Percentiles rank a stretch among this genome's conserved stretches.
Conservation (phyloP, 2,888 invertebrate species). For the Caenorhabditis sp. region DNA sequence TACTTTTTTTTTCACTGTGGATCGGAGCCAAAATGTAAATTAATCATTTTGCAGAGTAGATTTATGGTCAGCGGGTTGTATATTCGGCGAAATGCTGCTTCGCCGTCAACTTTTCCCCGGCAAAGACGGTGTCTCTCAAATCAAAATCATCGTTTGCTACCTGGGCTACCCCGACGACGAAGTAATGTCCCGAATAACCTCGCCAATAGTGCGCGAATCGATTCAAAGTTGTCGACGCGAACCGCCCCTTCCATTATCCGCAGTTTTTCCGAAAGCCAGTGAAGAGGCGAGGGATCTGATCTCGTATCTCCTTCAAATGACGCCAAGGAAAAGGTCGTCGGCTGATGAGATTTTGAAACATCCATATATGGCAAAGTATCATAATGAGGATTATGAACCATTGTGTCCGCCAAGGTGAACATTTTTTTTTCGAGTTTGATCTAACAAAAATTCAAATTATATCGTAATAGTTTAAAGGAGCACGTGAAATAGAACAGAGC, state of each 20-base stretch:
- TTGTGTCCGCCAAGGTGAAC: constrained; percentile 53
- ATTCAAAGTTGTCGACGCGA: constrained; percentile 63
- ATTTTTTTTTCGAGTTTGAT: background rate
- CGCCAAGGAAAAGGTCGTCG: constrained; percentile 72
- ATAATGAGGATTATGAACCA: constrained; percentile 73
- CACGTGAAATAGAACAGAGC: too few species aligned
- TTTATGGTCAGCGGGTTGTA: constrained; percentile 75
- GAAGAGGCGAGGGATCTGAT: constrained; percentile 69
- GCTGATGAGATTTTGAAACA: constrained; percentile 73
- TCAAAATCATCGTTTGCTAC: constrained; percentile 73
- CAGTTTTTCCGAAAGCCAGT: constrained; percentile 72
- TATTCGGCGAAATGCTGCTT: constrained; percentile 74
- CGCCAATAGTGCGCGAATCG: constrained; percentile 71
- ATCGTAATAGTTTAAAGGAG: too few species aligned
- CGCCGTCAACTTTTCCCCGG: constrained; percentile 74
- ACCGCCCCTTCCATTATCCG: constrained; percentile 70
- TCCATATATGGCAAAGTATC: constrained; percentile 73
- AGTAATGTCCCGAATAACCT: constrained; percentile 68
- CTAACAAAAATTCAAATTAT: too few species aligned
- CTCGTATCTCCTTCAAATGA: constrained; percentile 67
- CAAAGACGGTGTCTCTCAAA: constrained; percentile 53
- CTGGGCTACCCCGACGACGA: constrained; percentile 72
- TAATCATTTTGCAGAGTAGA: constrained; percentile 72
- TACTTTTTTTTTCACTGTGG: background rate
- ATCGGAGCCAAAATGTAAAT: background rate